Evolutionary conservation across 2,888 invertebrate genomes (phyloP).

Genomic region (Charanyca ferruginea): DNA sequence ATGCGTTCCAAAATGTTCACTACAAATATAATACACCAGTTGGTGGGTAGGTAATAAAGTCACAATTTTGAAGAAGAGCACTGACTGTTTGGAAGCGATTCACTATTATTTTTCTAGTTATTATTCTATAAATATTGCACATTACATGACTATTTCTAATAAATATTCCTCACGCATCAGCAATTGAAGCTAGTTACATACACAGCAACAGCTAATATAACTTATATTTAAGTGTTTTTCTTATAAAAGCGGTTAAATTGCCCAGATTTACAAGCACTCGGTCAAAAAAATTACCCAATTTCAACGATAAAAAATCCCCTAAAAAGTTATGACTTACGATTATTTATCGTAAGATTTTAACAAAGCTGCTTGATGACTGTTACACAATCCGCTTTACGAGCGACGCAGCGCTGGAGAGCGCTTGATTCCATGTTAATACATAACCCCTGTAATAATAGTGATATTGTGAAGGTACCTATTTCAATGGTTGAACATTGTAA

Average conservation of each 20-base stretch:
- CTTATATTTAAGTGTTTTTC: background rate
- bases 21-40: too few species aligned
- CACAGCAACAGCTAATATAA: background rate
- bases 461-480: background rate
- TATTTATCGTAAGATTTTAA: conserved; percentile 30
- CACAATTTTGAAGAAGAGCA: too few species aligned
- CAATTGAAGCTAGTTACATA: background rate
- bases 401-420: background rate
- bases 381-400: conserved; percentile 14
- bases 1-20: too few species aligned
- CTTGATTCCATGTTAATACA: conserved; percentile 5
- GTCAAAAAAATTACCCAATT: conserved; percentile 25
- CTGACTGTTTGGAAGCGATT: too few species aligned
- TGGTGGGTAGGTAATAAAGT: too few species aligned
- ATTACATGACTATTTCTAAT: too few species aligned
- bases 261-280: background rate
- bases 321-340: conserved; percentile 34
- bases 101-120: too few species aligned
- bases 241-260: background rate
- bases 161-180: background rate
- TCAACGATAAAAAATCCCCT: conserved; percentile 22
- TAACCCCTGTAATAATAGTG: background rate
- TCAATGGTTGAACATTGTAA: background rate
- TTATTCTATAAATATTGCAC: too few species aligned
- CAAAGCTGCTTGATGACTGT: conserved; percentile 10